Conservation (phyloP, 1,140 invertebrate genomes). For the Gonioctena quinquepunctata region DNA sequence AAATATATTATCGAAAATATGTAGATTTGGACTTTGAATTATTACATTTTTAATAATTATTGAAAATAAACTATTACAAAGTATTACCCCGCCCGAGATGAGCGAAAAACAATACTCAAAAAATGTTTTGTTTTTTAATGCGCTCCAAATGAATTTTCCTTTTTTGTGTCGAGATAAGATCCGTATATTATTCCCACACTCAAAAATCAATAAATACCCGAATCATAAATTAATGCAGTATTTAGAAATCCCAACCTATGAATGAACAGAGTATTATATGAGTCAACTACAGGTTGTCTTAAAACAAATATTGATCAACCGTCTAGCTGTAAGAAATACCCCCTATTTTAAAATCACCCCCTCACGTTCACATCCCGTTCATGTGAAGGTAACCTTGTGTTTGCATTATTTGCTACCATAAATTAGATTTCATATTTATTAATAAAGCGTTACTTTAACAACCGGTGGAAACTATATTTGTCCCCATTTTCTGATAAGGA, state of each 20-base stretch:
- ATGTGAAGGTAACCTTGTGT: conserved; percentile 8
- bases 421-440: conserved; percentile 20
- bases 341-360: background rate
- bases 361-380: conserved; percentile 3
- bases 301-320: background rate
- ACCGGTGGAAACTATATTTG: conserved; percentile 14
- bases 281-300: background rate
- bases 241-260: background rate
- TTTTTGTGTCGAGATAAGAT: too few relatives aligned
- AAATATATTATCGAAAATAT: too few relatives aligned
- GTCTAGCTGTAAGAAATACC: background rate
- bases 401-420: conserved; percentile 13
- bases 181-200: too few relatives aligned
- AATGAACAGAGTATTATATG: background rate
- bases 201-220: too few relatives aligned
- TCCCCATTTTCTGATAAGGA: conserved; percentile 7
- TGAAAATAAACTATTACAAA: too few relatives aligned
- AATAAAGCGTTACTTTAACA: conserved; percentile 11
- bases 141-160: too few relatives aligned
- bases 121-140: too few relatives aligned
- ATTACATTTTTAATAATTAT: too few relatives aligned
- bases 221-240: background rate
- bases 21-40: too few relatives aligned
- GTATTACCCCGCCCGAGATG: too few relatives aligned
- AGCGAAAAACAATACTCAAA: too few relatives aligned